These are phyloP conservation scores for Doryteuthis pealeii DNA, from an alignment of 1,140 invertebrate genomes.

Conservation along the genomic window DNA sequence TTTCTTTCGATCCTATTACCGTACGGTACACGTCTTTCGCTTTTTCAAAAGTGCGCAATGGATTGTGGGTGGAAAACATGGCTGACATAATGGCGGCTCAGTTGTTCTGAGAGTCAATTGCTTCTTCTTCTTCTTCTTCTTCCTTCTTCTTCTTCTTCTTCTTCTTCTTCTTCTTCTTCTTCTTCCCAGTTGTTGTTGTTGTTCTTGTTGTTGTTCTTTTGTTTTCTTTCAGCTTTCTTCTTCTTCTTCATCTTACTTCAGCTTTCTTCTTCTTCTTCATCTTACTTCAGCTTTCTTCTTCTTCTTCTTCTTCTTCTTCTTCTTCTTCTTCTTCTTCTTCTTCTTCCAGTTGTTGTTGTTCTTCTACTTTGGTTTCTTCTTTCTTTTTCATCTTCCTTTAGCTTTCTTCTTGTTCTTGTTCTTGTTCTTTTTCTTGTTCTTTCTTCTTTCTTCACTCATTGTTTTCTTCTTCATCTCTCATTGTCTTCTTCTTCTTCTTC, in stretches of 20 bases:
- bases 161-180: conserved; percentile 2
- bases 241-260: too few species aligned
- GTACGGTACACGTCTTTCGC: too few species aligned
- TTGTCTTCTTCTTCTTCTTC: neutral
- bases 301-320: neutral
- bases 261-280: too few species aligned
- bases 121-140: neutral
- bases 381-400: neutral
- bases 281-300: too few species aligned
- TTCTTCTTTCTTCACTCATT: neutral
- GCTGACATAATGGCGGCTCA: too few species aligned
- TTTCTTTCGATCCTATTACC: too few species aligned
- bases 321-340: neutral
- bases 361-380: neutral
- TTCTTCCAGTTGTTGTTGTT: neutral
- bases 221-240: too few species aligned
- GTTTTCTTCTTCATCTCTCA: neutral
- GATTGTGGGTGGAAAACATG: too few species aligned
- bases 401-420: neutral
- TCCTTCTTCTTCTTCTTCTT: conserved; percentile 2
- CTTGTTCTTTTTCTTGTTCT: neutral
- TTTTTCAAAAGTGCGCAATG: too few species aligned
- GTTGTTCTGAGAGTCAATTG: too few species aligned
- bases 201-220: neutral
- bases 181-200: neutral